Base-by-base conservation (phyloP, 2,113 vertebrate species). In the Nestor notabilis region DNA sequence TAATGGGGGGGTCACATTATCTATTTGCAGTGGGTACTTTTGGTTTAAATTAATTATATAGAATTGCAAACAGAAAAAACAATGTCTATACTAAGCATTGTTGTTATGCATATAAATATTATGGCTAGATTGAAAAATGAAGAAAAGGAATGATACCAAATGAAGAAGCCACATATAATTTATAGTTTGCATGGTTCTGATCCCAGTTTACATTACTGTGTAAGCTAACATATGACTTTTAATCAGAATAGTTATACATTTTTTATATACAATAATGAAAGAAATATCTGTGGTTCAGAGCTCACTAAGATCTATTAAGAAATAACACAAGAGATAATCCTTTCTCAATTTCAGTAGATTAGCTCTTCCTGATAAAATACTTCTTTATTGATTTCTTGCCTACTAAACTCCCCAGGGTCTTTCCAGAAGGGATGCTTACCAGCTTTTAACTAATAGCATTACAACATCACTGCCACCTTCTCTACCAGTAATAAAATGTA, bases 381-480 rank as follows among this genome's bases (percentile, higher is more conserved):
- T 76, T 83, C 74, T 85, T 27, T 56, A 88, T 94, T 93, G 89
- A 95, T 88, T 95, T 93, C 70, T 87, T 95, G 49, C 70, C 75
- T 56, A 56, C 74, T 83, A 60, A 91, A 69, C 16, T 87, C 91
- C 49, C 41, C 29, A 47, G 41, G n/a, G 71, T 43, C 46, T 70
- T 94, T 93, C 58, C 70, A 80, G 46, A 70, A 76, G 16, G 23
- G 39, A 79, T 81, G 43, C 37, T 79, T 76, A 83, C 49, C 20
- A 72, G 78, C 90, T 87, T 93, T 94, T 85, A 88, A 83, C 90
- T 95, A 90, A 95, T 47, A 81, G 39, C 78, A 81, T 80, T 79
- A 63, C 27, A 81, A 46, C 53, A 74, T 63, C 70, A 66, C 15
- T 91, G 92, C 77, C 55, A 83, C 66, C 46, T 66, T 79, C 65